Base-by-base conservation (phyloP, 2,113 vertebrate genomes). In the Sphaerodactylus townsendi region DNA sequence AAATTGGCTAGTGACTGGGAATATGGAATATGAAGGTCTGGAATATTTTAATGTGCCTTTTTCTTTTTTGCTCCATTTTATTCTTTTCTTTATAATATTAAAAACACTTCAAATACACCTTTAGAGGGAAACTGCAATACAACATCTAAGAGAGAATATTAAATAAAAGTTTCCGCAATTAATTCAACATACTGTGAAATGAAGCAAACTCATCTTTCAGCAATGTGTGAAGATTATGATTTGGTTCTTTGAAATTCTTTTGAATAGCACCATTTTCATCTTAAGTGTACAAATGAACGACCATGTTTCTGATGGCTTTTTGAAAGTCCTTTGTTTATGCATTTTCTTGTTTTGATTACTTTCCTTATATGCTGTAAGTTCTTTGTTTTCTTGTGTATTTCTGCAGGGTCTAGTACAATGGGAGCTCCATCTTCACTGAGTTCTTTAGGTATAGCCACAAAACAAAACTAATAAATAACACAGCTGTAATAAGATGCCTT, bases 301-400 rank as follows among this genome's bases (percentile, higher is more conserved):
- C 21, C n/a, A 25, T 62, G 21, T 35, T 66, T 66, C 3, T 70
- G 28, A 77, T 44, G 39, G 59, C 37, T 50, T 68, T 78, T 71
- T 77, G 46, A 84, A 77, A 70, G 37, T 25, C 21, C 21, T 19
- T 84, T 73, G 37, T 69, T 77, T 65, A 71, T 62, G 21, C 4
- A 17, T 86, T 50, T 41, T 9, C 48, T 88, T 81, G 0, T n/a
- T 87, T 44, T 80, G 37, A 33, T 90, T 77, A 15, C 85, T 62
- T 84, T 59, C 15, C 83, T 76, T 72, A 25, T 82, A 89, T 89
- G 21, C 17, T 62, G n/a, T 37, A 88, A 77, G 64, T 1, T 62
- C 48, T 85, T 35, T 3, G 1, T 6, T 48, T 85, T 44, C 33
- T 6, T 79, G 25, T 81, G 41, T 44, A 78, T 56, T 76, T 81